Conservation (phyloP, 2,888 invertebrate genomes). For the Drosophila colorata region DNA sequence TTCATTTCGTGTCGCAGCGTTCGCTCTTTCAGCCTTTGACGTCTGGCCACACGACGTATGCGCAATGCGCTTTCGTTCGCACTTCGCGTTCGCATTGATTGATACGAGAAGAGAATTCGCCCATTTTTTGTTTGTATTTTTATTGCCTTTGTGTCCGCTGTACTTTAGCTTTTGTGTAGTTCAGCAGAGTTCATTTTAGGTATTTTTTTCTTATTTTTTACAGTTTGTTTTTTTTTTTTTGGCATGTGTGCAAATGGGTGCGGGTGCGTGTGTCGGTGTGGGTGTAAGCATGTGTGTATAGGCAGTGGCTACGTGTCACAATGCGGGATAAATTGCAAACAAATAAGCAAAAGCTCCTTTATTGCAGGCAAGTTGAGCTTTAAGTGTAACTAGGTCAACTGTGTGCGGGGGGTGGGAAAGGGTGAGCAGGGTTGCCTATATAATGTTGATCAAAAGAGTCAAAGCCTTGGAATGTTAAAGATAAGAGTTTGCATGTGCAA, state of each 20-base stretch:
- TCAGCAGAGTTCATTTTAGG: conserved; percentile 67
- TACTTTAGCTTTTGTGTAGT: conserved; percentile 62
- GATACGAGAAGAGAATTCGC: conserved; percentile 36
- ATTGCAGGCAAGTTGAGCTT: conserved; percentile 1
- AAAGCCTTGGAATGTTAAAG: neutral
- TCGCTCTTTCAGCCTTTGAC: conserved; percentile 32
- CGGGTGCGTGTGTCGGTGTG: conserved; percentile 6
- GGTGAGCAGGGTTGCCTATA: neutral
- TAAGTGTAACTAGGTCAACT: conserved; percentile 39
- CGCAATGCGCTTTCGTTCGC: conserved; percentile 60
- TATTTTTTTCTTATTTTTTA: conserved; percentile 11
- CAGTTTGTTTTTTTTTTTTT: conserved; percentile 37
- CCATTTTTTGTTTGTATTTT: conserved; percentile 24
- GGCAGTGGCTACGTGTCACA: conserved; percentile 51
- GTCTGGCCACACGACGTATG: conserved; percentile 56
- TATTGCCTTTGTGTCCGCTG: conserved; percentile 69
- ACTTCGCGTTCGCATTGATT: conserved; percentile 48
- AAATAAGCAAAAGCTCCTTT: conserved; percentile 7
- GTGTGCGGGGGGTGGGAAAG: neutral
- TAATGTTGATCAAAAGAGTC: neutral
- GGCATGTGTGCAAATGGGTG: conserved; percentile 43
- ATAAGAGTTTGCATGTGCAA: neutral
- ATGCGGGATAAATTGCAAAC: conserved; percentile 42
- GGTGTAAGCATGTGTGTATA: conserved; percentile 9
- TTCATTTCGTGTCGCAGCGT: neutral